These are phyloP conservation scores for Eptesicus fuscus DNA, from an alignment of 2,113 vertebrate species.

Conservation along the genomic window DNA sequence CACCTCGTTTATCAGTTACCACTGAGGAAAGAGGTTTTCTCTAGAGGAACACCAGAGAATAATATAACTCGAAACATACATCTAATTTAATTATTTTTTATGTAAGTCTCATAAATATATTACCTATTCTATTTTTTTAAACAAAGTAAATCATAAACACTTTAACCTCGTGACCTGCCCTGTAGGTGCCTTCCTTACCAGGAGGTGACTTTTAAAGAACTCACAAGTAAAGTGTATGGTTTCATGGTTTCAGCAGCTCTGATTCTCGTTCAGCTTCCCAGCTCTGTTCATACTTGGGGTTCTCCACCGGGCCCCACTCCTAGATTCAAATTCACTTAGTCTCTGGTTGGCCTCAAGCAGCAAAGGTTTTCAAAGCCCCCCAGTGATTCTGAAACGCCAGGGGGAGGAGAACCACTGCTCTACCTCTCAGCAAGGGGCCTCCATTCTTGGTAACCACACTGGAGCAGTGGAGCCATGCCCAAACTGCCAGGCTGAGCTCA, in stretches of 20 bases:
- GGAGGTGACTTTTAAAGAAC: background rate
- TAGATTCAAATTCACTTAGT: background rate
- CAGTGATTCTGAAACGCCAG: background rate
- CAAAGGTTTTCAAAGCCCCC: background rate
- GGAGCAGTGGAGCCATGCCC: too few relatives aligned
- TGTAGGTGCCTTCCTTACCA: background rate
- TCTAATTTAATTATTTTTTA: background rate
- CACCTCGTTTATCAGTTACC: background rate
- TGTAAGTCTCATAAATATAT: background rate
- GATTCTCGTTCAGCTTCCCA: background rate
- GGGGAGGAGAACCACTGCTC: background rate
- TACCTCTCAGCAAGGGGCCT: background rate
- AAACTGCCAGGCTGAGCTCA: background rate
- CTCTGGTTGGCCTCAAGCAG: background rate
- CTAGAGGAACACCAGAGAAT: background rate
- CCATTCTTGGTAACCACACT: background rate
- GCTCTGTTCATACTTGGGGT: background rate
- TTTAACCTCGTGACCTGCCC: background rate
- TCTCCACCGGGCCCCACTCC: background rate
- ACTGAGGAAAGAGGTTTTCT: background rate
- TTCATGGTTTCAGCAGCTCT: background rate
- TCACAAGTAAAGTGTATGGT: accelerated
- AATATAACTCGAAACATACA: background rate
- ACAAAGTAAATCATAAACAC: background rate
- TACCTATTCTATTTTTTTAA: background rate